Base-by-base conservation (phyloP, 2,113 vertebrate species). In the Morone saxatilis region DNA sequence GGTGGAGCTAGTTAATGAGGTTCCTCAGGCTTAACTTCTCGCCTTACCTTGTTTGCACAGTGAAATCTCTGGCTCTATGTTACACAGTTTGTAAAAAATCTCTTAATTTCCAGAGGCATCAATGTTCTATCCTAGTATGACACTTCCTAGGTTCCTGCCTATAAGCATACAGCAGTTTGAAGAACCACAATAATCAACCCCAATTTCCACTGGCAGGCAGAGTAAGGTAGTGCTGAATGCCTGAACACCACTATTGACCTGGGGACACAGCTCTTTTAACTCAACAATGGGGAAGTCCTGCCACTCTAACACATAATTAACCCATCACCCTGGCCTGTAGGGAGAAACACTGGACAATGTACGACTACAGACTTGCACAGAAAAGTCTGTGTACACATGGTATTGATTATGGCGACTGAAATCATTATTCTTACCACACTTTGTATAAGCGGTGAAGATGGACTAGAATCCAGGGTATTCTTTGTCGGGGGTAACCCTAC, bases 271-370 rank as follows among this genome's bases (percentile, higher is more conserved):
- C 6, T 76, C 40, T 67, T 72, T 77, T 36, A 72, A 22, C 22
- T 72, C 40, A 57, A 38, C 68, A 71, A 45, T 53, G 36, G 31
- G 4, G 57, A 74, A 11, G 31, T 45, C 50, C 25, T 11, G 17
- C 61, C 45, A 66, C 38, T 19, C 2, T 20, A 10, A 12, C 36
- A 25, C 66, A 66, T 25, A 66, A 76, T 85, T 71, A 85, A 80
- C 59, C 20, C 19, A n/a, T 62, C 54, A 47, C 61, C 61, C 36
- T 36, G 22, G 54, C 61, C 36, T 36, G 22, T 40, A 20, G 48
- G 40, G 22, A 69, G 65, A 63, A 40, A 47, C 40, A 48, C 7
- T 36, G 56, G 54, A 78, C 47, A 66, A 53, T 17, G 63, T 22
- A 25, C 2, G 8, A 56, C 73, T 7, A 31, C 6, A 19, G 53